These are phyloP conservation scores for Acrobasis repandana DNA, from an alignment of 2,888 invertebrate species.

Conservation along the genomic window DNA sequence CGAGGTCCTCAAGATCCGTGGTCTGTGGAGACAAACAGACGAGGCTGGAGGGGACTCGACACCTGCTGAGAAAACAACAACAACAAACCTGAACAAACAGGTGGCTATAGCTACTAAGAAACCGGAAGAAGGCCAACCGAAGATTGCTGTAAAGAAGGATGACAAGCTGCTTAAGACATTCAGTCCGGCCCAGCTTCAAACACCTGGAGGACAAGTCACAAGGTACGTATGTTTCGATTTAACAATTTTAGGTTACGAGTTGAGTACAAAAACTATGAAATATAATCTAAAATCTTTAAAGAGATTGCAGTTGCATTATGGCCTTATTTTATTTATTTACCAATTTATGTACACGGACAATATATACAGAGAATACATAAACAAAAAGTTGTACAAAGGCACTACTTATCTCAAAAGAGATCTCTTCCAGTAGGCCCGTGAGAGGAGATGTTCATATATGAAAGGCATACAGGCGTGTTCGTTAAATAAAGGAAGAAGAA, in stretches of 20 bases:
- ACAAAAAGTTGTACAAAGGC: too few relatives aligned
- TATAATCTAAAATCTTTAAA: too few relatives aligned
- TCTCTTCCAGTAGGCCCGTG: too few relatives aligned
- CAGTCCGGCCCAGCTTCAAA: slow-evolving; percentile 49
- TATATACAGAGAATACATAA: too few relatives aligned
- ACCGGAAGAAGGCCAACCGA: slow-evolving; percentile 58
- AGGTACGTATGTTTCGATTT: slow-evolving; percentile 45
- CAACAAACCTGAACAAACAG: slow-evolving; percentile 55
- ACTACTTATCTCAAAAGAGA: too few relatives aligned
- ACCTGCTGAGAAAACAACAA: slow-evolving; percentile 57
- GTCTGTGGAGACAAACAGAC: slow-evolving; percentile 88
- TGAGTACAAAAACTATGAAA: too few relatives aligned
- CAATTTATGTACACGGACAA: too few relatives aligned
- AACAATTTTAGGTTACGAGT: neutral
- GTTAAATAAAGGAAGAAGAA: too few relatives aligned
- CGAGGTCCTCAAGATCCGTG: slow-evolving; percentile 90
- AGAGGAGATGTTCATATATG: too few relatives aligned
- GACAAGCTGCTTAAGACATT: slow-evolving; percentile 75
- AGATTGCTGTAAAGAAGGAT: slow-evolving; percentile 75
- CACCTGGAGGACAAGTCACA: slow-evolving; percentile 53
- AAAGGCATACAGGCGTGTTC: too few relatives aligned
- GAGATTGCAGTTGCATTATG: too few relatives aligned
- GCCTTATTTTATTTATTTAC: too few relatives aligned
- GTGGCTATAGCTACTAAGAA: slow-evolving; percentile 47
- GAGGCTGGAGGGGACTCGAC: slow-evolving; percentile 61